Base-by-base conservation (phyloP, 2,797 vertebrate genomes). In the Ctenopoma multispine region DNA sequence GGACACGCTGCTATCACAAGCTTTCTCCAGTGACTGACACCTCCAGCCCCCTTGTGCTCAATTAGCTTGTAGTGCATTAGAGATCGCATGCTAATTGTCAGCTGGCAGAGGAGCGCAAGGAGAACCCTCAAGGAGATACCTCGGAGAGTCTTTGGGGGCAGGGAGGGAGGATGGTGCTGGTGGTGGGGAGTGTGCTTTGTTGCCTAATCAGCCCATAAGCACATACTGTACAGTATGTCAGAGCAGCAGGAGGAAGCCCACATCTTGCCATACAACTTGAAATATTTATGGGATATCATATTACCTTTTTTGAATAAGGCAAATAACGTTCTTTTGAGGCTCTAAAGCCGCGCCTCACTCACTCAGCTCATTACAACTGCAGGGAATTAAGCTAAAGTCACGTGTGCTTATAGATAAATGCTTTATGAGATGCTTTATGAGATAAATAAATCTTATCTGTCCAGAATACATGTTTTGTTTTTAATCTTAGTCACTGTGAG, bases 261-360 rank as follows among this genome's bases (percentile, higher is more conserved):
- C 55, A 60, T 83, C 79, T 84, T 76, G 69, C 79, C 58, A 74
- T 68, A 63, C 83, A 24, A 65, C 38, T 76, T 93, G 71, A 92
- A 93, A 92, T 92, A 93, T 93, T 93, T 48, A 93, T 89, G 76
- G 70, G 77, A 70, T 84, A 86, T 92, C 89, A 63, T 62, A 71
- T 92, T 91, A 79, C 88, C 77, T 77, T 72, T 69, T 80, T 83
- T 89, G 83, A 88, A 87, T 84, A 69, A 78, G 67, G 79, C 72
- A 89, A 79, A 89, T 86, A 67, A 75, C 48, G 24, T 27, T 9
- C 14, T 79, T 69, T 84, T 71, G 56, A 55, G 46, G 49, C 48
- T 71, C 31, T 12, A 27, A 44, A 36, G 63, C 58, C 69, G 59
- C 56, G 18, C 55, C n/a, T n/a, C n/a, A n/a, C 67, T 81, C 15